Conservation (phyloP, 2,113 vertebrate species). For the Nicator chloris region DNA sequence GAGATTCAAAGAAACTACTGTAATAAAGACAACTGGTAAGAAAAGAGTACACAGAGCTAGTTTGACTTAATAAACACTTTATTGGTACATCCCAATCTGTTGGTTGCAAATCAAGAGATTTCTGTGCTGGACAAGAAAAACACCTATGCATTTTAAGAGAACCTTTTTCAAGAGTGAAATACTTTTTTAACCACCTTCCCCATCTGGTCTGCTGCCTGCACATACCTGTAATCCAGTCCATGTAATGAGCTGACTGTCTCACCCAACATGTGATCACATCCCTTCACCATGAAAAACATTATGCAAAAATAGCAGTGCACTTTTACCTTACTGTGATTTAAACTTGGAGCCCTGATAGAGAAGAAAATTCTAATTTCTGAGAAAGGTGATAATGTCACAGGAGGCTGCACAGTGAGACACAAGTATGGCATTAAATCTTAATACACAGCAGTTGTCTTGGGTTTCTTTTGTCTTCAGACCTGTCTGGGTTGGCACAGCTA, state of each 20-base stretch:
- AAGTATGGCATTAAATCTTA: neutral
- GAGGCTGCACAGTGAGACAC: neutral
- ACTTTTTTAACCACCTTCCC: neutral
- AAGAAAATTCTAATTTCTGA: neutral
- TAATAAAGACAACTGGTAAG: neutral
- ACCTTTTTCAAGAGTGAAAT: neutral
- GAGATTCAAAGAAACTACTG: neutral
- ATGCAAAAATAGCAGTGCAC: neutral
- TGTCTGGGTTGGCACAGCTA: fast-evolving
- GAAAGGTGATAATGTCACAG: neutral
- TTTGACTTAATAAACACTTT: neutral
- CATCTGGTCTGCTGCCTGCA: neutral
- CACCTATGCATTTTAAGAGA: neutral
- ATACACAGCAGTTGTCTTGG: neutral
- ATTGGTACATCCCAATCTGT: fast-evolving
- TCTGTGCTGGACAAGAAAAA: neutral
- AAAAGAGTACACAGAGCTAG: neutral
- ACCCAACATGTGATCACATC: neutral
- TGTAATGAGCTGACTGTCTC: neutral
- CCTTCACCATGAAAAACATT: neutral
- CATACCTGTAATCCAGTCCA: neutral
- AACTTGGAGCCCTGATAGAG: neutral
- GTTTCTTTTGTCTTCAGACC: neutral
- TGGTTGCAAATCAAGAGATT: neutral
- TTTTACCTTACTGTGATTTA: neutral